phyloP scores from a whole-genome alignment of 1,140 invertebrate genomes.

The Papilio aristodemus region DNA sequence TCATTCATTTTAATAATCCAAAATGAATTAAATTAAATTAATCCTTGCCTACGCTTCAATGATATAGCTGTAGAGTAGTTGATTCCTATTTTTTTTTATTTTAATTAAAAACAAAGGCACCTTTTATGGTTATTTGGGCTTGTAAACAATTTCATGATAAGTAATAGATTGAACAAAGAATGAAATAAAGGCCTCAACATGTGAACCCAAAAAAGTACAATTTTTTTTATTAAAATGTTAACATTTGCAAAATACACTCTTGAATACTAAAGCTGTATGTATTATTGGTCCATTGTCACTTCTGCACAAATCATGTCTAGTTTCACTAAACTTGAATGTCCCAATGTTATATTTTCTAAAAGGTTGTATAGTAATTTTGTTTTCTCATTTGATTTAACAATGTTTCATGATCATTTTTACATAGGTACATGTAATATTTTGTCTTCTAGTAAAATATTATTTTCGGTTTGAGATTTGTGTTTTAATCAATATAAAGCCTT shows the following conservation, averaged over 20 bases:
- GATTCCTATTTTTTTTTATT: constrained; percentile 7
- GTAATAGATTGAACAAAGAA: constrained; percentile 8
- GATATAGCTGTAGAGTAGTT: constrained; percentile 23
- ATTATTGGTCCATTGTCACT: constrained; percentile 19
- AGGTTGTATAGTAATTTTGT: constrained; percentile 45
- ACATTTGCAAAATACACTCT: constrained; percentile 40
- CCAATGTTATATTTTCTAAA: constrained; percentile 30
- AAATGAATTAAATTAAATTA: constrained; percentile 22
- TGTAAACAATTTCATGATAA: constrained; percentile 12
- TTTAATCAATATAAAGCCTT: constrained; percentile 45
- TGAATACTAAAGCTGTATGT: constrained; percentile 28
- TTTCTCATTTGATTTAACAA: constrained; percentile 51
- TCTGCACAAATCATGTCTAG: constrained; percentile 28
- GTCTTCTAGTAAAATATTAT: constrained; percentile 77
- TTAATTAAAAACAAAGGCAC: background rate
- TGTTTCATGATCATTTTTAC: constrained; percentile 53
- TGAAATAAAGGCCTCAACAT: constrained; percentile 19
- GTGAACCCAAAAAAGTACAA: constrained; percentile 38
- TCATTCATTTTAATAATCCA: constrained; percentile 17
- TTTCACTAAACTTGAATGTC: constrained; percentile 25
- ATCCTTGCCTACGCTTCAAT: constrained; percentile 25
- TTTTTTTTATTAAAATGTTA: constrained; percentile 40
- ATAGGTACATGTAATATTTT: constrained; percentile 68
- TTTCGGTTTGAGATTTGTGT: constrained; percentile 68
- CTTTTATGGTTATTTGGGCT: constrained; percentile 21